phyloP scores from a whole-genome alignment of 1,140 invertebrate species.

The Leucophenga varia region DNA sequence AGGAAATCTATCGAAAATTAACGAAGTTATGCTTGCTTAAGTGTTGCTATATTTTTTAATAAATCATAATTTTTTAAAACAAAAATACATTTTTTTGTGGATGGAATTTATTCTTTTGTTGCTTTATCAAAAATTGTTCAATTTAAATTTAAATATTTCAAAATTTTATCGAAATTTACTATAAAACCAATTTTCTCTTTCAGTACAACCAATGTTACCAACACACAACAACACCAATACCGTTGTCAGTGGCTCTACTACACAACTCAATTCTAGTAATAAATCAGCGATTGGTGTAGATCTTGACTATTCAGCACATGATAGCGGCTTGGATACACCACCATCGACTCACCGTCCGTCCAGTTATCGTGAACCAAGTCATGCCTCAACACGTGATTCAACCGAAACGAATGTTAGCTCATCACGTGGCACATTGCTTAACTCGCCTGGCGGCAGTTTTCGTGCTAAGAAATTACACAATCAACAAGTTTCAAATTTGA shows the following conservation, averaged over 20 bases:
- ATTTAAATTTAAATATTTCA: not conserved
- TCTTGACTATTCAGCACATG: conserved; percentile 51
- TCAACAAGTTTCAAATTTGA: conserved; percentile 45
- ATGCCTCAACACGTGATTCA: conserved; percentile 31
- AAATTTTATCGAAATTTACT: not conserved
- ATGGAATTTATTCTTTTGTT: no score
- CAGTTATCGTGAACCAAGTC: conserved; percentile 47
- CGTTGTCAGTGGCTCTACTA: not conserved
- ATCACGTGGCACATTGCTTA: conserved; percentile 45
- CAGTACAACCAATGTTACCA: conserved; percentile 52
- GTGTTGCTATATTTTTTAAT: not conserved
- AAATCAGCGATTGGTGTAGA: conserved; percentile 28
- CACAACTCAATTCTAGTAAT: conserved; percentile 16
- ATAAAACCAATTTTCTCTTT: not conserved
- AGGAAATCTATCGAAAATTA: not conserved
- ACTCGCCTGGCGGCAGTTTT: conserved; percentile 49
- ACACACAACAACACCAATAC: conserved; percentile 28
- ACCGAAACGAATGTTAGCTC: conserved; percentile 50
- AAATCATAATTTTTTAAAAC: no score
- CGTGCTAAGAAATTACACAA: conserved; percentile 41
- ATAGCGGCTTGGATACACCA: conserved; percentile 52
- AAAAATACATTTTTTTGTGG: no score
- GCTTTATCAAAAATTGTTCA: no score
- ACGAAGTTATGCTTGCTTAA: not conserved
- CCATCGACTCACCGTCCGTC: conserved; percentile 51